A percentile compares a stretch with the other conserved stretches of the same genome.
phyloP scores from a whole-genome alignment of 1,140 invertebrate genomes.

The Heterodera schachtii region DNA sequence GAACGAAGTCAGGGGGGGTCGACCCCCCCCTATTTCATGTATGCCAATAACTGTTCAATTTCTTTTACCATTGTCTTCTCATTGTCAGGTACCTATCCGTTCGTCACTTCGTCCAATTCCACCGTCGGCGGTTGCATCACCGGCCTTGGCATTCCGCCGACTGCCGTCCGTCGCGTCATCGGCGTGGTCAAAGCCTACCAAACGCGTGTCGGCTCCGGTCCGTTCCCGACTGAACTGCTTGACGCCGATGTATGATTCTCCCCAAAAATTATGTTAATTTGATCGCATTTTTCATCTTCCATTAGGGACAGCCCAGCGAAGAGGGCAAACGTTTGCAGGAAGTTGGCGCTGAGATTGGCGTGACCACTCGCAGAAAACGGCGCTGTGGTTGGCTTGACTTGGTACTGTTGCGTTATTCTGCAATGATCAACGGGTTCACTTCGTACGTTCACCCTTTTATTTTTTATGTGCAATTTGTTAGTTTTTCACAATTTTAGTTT shows the following conservation, averaged over 20 bases:
- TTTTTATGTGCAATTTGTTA: too few relatives aligned
- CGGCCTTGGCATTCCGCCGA: conserved; percentile 89
- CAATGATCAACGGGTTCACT: conserved; percentile 90
- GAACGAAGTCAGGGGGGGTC: too few relatives aligned
- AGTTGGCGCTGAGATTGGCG: conserved; percentile 87
- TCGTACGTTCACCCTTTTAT: conserved; percentile 67
- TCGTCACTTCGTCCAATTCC: conserved; percentile 98
- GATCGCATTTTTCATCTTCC: conserved; percentile 36
- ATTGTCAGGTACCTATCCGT: conserved; percentile 87
- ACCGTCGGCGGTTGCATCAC: conserved; percentile 97
- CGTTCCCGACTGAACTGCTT: conserved; percentile 86
- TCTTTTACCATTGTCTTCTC: conserved; percentile 37
- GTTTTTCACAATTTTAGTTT: conserved; percentile 68
- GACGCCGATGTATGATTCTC: conserved; percentile 35
- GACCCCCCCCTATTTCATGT: too few relatives aligned
- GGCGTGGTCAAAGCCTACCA: conserved; percentile 88
- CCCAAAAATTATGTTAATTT: conserved; percentile 1
- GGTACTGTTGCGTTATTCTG: conserved; percentile 83
- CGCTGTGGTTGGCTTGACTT: conserved; percentile 98
- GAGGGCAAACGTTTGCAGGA: conserved; percentile 80
- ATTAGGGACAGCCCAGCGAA: conserved; percentile 70
- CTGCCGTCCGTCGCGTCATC: conserved; percentile 83
- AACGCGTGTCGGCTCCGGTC: conserved; percentile 94
- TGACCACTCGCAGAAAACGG: conserved; percentile 89
- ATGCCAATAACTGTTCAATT: too few relatives aligned